These are phyloP conservation scores for Bergia sp. DNA, from an alignment of 92 coral and sea anemone genomes.

Conservation along the genomic window DNA sequence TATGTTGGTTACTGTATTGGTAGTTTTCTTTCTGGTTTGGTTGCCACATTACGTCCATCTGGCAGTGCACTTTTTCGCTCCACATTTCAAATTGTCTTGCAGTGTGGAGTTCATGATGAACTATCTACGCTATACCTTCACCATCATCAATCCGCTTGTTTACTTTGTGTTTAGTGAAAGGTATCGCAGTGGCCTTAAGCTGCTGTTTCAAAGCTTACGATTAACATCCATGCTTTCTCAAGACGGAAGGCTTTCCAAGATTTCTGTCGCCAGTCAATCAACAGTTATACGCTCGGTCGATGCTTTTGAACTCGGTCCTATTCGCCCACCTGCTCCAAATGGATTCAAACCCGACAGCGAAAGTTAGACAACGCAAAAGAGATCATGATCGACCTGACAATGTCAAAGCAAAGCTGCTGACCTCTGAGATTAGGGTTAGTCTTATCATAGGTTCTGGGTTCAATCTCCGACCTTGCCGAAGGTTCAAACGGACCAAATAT, in stretches of 20 bases:
- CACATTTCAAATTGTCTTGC: neutral
- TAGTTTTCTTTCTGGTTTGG: conserved; percentile 21
- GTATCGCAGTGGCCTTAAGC: conserved; percentile 9
- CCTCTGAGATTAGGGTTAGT: neutral
- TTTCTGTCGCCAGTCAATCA: neutral
- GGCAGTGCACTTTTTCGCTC: neutral
- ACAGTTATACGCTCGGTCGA: neutral
- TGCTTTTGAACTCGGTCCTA: neutral
- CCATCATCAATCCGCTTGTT: conserved; percentile 28
- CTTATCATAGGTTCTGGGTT: no score
- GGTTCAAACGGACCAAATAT: no score
- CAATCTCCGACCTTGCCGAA: no score
- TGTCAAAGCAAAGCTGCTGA: neutral
- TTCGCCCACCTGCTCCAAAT: neutral
- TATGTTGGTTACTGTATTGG: conserved; percentile 15
- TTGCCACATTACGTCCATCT: conserved; percentile 25
- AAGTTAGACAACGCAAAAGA: neutral
- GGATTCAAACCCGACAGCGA: neutral
- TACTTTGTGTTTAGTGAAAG: conserved; percentile 41
- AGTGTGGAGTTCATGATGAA: neutral
- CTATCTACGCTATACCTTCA: conserved; percentile 30
- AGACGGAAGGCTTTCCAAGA: neutral
- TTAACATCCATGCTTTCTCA: neutral
- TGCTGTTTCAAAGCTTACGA: neutral
- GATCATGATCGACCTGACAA: neutral